phyloP scores from a whole-genome alignment of 2,888 invertebrate genomes.

The Drosophila atroscutellata region DNA sequence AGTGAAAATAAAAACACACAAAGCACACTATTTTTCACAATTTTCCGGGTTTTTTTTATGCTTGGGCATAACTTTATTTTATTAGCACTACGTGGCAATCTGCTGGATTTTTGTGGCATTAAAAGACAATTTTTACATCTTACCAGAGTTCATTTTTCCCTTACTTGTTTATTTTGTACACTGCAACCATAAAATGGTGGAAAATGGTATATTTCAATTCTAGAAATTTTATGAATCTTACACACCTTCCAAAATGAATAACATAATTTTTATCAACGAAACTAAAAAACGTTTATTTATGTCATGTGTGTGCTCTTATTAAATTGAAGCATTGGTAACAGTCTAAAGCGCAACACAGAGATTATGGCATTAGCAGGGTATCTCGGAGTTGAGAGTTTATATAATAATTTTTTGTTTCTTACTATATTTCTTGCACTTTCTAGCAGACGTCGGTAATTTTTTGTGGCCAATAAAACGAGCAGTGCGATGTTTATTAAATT shows the following conservation, averaged over 20 bases:
- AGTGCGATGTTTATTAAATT: slow-evolving; percentile 71
- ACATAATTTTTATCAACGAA: neutral
- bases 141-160: slow-evolving; percentile 69
- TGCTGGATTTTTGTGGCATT: slow-evolving; percentile 79
- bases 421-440: slow-evolving; percentile 48
- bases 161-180: slow-evolving; percentile 42
- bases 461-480: slow-evolving; percentile 63
- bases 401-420: slow-evolving; percentile 13
- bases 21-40: slow-evolving; percentile 73
- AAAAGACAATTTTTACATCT: slow-evolving; percentile 81
- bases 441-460: slow-evolving; percentile 50
- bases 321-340: neutral
- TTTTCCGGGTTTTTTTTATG: slow-evolving; percentile 71
- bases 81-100: slow-evolving; percentile 82
- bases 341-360: neutral
- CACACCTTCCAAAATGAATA: neutral
- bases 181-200: slow-evolving; percentile 2
- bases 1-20: slow-evolving; percentile 36
- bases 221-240: neutral
- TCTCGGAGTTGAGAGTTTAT: neutral
- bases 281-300: neutral
- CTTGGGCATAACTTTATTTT: slow-evolving; percentile 79
- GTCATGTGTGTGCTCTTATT: neutral
- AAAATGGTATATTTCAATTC: neutral
- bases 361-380: neutral